These are phyloP conservation scores for Umimayanthus chanpuru DNA, from an alignment of 92 coral and sea anemone species.

Conservation along the genomic window DNA sequence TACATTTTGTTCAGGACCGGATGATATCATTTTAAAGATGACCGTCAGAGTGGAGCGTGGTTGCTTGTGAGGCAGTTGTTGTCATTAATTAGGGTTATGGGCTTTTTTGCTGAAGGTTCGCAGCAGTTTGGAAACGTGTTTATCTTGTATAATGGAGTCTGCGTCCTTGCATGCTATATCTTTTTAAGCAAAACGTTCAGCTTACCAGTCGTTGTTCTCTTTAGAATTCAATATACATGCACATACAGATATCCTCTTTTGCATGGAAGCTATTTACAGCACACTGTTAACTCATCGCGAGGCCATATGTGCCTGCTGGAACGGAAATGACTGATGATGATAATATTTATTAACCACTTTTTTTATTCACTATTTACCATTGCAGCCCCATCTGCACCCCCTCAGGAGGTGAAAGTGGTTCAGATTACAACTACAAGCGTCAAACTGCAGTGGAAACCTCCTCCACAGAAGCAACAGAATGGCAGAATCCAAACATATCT, in stretches of 20 bases:
- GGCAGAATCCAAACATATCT: slow-evolving; percentile 75
- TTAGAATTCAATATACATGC: not conserved
- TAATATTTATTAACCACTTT: not conserved
- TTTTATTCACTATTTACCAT: not conserved
- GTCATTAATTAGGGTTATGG: not conserved
- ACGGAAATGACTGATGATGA: not conserved
- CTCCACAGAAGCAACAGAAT: slow-evolving; percentile 93
- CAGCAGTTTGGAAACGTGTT: no score
- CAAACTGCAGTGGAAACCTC: slow-evolving; percentile 89
- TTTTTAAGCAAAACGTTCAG: no score
- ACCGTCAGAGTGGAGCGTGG: not conserved
- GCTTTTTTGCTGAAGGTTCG: no score
- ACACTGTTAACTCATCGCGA: not conserved
- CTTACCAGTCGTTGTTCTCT: no score
- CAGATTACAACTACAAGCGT: slow-evolving; percentile 80
- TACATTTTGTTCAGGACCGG: not conserved
- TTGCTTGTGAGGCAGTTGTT: not conserved
- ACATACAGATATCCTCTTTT: no score
- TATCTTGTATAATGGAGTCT: no score
- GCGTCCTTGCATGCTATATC: no score
- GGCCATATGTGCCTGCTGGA: not conserved
- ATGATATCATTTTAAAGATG: not conserved
- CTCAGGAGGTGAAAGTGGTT: slow-evolving; percentile 74
- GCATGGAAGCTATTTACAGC: not conserved
- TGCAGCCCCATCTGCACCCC: slow-evolving; percentile 87